These are phyloP conservation scores for Eupsilia transversa DNA, from an alignment of 2,888 invertebrate genomes.

Conservation along the genomic window DNA sequence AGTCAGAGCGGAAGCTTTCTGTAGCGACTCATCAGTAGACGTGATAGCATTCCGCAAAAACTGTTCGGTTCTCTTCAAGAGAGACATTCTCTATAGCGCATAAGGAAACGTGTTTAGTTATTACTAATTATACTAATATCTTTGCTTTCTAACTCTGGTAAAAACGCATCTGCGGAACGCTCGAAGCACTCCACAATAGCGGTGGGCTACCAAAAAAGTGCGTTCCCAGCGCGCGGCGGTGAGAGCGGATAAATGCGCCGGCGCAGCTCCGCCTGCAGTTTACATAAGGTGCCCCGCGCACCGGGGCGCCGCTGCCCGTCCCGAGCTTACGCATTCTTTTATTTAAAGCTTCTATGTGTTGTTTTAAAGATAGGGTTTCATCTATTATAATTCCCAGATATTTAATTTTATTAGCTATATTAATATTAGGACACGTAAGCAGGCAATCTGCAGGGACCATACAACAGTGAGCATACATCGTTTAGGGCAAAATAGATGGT, in stretches of 20 bases:
- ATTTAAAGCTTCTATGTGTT: too few species aligned
- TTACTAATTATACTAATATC: constrained; percentile 69
- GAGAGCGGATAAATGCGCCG: constrained; percentile 58
- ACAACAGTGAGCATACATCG: too few species aligned
- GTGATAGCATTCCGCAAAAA: constrained; percentile 32
- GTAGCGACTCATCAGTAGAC: constrained; percentile 16
- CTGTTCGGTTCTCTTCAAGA: constrained; percentile 12
- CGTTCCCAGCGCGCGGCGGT: constrained; percentile 69
- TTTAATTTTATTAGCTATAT: too few species aligned
- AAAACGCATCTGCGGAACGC: constrained; percentile 65
- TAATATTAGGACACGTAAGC: too few species aligned
- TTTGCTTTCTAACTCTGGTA: constrained; percentile 70
- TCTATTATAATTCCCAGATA: too few species aligned
- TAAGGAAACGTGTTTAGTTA: constrained; percentile 68
- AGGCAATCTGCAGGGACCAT: too few species aligned
- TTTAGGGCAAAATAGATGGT: too few species aligned
- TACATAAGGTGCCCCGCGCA: constrained; percentile 28
- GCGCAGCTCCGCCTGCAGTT: constrained; percentile 38
- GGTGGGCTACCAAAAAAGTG: constrained; percentile 71
- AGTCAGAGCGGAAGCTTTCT: constrained; percentile 41
- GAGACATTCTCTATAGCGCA: constrained; percentile 41
- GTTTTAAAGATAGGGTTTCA: too few species aligned
- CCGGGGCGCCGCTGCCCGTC: constrained; percentile 27
- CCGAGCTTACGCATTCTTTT: too few species aligned
- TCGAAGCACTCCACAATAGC: constrained; percentile 64